Base-by-base conservation (phyloP, 2,888 invertebrate genomes). In the Leptarthrus brevirostris region DNA sequence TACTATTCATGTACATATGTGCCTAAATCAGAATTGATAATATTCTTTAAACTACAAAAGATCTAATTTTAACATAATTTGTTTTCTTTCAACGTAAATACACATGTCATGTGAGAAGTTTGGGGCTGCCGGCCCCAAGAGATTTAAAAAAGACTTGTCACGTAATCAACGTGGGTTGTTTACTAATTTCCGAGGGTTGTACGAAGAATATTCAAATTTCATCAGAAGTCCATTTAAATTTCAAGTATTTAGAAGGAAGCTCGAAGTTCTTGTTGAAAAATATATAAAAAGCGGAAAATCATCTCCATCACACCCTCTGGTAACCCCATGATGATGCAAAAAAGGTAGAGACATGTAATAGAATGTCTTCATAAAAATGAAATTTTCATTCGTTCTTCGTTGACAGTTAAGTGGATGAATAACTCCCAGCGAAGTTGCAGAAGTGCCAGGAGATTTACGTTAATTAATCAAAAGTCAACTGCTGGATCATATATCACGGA, bases 381-480 rank as follows among this genome's bases (percentile, higher is more conserved):
- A 66, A 66, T 66, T 66, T 66, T 66, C 66, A 66, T 66, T 66
- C 66, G 66, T 26, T 16, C 66, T 2, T 12, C 26, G 66, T 47
- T 49, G 66, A 66, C 66, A 66, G 47, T 66, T 44, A 66, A 66
- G 66, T 66, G 47, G 47, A 66, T 66, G 66, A 66, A 66, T 66
- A 66, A 66, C 66, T 49, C 47, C 66, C 49, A 16, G 4, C 66
- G 26, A 66, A 47, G 47, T 66, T 66, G 47, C 47, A 66, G 66
- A 66, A 66, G 66, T 66, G 66, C 66, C 66, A 66, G 49, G 66
- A 66, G 66, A 47, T 66, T 66, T 66, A 66, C 66, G 66, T 66
- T 66, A 66, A 66, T 66, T 66, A 66, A 66, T 66, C 66, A 66
- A 66, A 66, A 66, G 66, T 66, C 66, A 66, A 66, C 66, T 44